Evolutionary conservation across 1,140 invertebrate genomes (phyloP).

Genomic region (Drosophila kikkawai): DNA sequence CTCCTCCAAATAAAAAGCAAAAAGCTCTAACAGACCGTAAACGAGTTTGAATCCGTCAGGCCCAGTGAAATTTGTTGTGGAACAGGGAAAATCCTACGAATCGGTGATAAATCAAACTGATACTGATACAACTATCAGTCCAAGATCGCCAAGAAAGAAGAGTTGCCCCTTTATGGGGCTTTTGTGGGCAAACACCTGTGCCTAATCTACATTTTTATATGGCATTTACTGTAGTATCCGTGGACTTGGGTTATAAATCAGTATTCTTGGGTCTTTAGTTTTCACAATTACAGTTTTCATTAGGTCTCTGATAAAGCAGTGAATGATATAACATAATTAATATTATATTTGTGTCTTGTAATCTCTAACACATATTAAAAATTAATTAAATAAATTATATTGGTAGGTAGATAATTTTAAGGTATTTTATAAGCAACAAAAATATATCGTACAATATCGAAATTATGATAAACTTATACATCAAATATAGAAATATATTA

Average conservation of each 20-base stretch:
- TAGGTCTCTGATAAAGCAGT: background rate
- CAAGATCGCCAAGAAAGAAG: slow-evolving; percentile 3
- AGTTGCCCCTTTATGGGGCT: background rate
- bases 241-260: background rate
- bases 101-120: slow-evolving; percentile 27
- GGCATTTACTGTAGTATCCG: background rate
- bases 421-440: background rate
- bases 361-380: background rate
- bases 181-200: slow-evolving; percentile 3
- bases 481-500: too few relatives aligned
- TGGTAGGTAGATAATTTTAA: background rate
- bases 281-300: slow-evolving; percentile 2
- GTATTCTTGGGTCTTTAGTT: background rate
- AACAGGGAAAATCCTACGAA: slow-evolving; percentile 34
- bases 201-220: slow-evolving; percentile 13
- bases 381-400: background rate
- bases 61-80: slow-evolving; percentile 21
- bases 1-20: slow-evolving; percentile 21
- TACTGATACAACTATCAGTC: slow-evolving; percentile 12
- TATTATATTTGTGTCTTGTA: background rate
- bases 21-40: slow-evolving; percentile 31
- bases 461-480: too few relatives aligned
- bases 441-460: too few relatives aligned
- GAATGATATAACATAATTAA: background rate
- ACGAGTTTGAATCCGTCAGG: slow-evolving; percentile 18